Evolutionary conservation across 1,140 invertebrate genomes (phyloP).

Genomic region (Mercenaria mercenaria): DNA sequence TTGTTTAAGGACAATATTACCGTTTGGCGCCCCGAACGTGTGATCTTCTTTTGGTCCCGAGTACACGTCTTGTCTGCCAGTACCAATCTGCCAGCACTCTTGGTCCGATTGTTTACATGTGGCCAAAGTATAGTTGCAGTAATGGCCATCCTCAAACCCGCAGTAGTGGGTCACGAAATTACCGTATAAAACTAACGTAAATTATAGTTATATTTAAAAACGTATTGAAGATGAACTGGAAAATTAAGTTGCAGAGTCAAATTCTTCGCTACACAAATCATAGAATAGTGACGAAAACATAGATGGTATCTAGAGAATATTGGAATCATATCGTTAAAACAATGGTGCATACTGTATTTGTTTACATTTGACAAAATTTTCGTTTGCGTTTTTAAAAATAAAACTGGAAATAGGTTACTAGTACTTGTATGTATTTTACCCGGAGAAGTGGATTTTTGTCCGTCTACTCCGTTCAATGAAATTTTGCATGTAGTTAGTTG

Average conservation of each 20-base stretch:
- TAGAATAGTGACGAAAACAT: too few relatives aligned
- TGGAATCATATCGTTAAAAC: too few relatives aligned
- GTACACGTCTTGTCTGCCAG: neutral
- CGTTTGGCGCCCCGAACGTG: slow-evolving; percentile 64
- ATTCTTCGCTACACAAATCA: too few relatives aligned
- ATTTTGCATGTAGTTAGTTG: slow-evolving; percentile 35
- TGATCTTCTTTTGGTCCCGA: slow-evolving; percentile 71
- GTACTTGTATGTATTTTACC: too few relatives aligned
- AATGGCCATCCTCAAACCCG: slow-evolving; percentile 60
- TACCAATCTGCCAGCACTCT: slow-evolving; percentile 35
- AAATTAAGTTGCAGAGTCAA: too few relatives aligned
- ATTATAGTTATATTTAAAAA: too few relatives aligned
- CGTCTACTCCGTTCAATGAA: slow-evolving; percentile 13
- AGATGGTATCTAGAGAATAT: too few relatives aligned
- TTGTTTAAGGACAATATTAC: slow-evolving; percentile 41
- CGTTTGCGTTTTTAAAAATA: too few relatives aligned
- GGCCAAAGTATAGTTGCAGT: slow-evolving; percentile 62
- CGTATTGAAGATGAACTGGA: neutral
- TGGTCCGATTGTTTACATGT: neutral
- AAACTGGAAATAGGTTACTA: too few relatives aligned
- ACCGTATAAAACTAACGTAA: slow-evolving; percentile 32
- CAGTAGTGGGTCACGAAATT: slow-evolving; percentile 63
- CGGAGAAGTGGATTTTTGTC: neutral
- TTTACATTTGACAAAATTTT: too few relatives aligned
- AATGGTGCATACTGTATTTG: too few relatives aligned